These are phyloP conservation scores for Andrena fulva DNA, from an alignment of 2,888 invertebrate species.

Conservation along the genomic window DNA sequence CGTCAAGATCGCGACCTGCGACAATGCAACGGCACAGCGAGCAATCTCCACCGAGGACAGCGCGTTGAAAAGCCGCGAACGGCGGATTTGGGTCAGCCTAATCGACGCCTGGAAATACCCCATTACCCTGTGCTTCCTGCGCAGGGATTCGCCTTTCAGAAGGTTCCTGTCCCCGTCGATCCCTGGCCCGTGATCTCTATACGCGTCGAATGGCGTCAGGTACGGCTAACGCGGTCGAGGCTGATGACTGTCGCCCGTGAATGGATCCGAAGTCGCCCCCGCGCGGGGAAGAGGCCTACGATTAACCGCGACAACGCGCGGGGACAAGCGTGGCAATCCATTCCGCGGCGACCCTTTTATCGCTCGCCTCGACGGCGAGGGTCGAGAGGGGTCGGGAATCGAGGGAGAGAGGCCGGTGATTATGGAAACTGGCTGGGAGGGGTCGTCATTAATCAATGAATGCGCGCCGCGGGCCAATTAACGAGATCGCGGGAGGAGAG, in stretches of 20 bases:
- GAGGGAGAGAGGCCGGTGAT: conserved; percentile 43
- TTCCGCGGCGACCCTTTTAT: conserved; percentile 48
- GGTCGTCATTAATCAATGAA: conserved; percentile 64
- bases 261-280: neutral
- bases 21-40: neutral
- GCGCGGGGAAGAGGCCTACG: neutral
- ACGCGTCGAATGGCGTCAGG: neutral
- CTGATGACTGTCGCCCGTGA: neutral
- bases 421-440: conserved; percentile 53
- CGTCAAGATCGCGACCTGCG: neutral
- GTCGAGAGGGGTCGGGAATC: conserved; percentile 39
- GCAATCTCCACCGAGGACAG: neutral
- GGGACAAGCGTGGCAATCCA: conserved; percentile 35
- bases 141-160: conserved; percentile 1
- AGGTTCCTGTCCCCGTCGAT: conserved; percentile 21
- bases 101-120: conserved; percentile 25
- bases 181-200: conserved; percentile 12
- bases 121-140: conserved; percentile 27
- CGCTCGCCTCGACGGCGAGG: conserved; percentile 48
- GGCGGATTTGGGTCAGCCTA: conserved; percentile 32
- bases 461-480: conserved; percentile 59
- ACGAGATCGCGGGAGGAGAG: conserved; percentile 52
- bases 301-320: conserved; percentile 23
- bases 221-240: neutral
- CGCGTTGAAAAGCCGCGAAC: conserved; percentile 17